Conservation (phyloP, 2,113 vertebrate species). For the Apeltes quadracus region DNA sequence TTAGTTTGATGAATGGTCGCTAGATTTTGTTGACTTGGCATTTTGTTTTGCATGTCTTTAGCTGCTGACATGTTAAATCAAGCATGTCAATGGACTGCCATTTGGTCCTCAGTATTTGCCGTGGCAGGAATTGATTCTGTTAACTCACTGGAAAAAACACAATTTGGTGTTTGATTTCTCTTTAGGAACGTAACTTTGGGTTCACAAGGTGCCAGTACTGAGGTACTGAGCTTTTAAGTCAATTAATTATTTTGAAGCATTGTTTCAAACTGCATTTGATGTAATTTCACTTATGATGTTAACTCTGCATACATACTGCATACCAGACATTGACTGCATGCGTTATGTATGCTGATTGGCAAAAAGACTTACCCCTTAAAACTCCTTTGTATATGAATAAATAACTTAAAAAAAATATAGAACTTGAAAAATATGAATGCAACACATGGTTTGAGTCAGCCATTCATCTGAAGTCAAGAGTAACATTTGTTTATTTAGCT, state of each 20-base stretch:
- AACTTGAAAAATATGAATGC: slow-evolving; percentile 37
- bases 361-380: slow-evolving; percentile 26
- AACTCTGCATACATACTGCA: not conserved
- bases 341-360: slow-evolving; percentile 33
- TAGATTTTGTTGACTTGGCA: slow-evolving; percentile 52
- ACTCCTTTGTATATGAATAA: slow-evolving; percentile 51
- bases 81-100: slow-evolving; percentile 42
- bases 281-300: not conserved
- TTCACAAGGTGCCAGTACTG: not conserved
- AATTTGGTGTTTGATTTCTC: slow-evolving; percentile 1
- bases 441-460: slow-evolving; percentile 59
- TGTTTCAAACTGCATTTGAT: not conserved
- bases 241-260: not conserved
- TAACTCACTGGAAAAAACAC: slow-evolving; percentile 5
- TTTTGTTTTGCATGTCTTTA: slow-evolving; percentile 50
- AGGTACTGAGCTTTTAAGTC: not conserved
- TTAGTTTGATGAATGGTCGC: slow-evolving; percentile 28
- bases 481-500: slow-evolving; percentile 75
- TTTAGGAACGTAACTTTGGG: not conserved
- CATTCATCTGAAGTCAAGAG: slow-evolving; percentile 75
- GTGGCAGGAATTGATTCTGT: slow-evolving; percentile 36
- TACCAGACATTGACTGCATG: slow-evolving; percentile 16
- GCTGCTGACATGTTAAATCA: slow-evolving; percentile 49
- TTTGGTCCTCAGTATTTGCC: slow-evolving; percentile 41
- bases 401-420: slow-evolving; percentile 60